Evolutionary conservation across 2,797 vertebrate species (phyloP), one percentile per base, ranked within the genome.

Genomic region (Eupleurogrammus muticus): DNA sequence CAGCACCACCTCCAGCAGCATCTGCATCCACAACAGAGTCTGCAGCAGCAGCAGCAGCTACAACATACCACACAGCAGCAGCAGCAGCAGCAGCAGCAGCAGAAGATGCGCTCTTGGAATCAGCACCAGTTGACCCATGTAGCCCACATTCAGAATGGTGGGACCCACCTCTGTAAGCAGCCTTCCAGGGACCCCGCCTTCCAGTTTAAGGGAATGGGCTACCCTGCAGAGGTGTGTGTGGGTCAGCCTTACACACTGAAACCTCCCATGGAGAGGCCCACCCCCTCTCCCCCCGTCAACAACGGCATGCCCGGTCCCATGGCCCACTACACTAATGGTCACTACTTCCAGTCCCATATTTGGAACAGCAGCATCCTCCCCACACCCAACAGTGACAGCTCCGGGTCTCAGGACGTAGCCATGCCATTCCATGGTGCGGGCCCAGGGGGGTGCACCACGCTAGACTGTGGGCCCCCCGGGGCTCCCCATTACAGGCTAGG

Each of bases 351-450:
- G 84, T 89, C 93, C 46, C 96, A 96, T 81, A 79, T 97, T 83
- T 99, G 98, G 98, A 97, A 96, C 94, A 98, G 96, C 95, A 97
- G 96, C 95, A 96, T 99, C 83, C 95, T 99, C 82, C 97, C 98
- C 89, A 99, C 98, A 0, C 98, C 98, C 86, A 99, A 98, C 94
- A 99, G 98, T 90, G 97, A 99, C 95, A 99, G 97, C 95, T 99
- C 97, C 12, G 97, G 97, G 88, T 99, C 97, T 91, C 98, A 99
- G 95, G 97, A 99, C 94, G 91, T 99, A 83, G 82, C 96, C 83
- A 93, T 96, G 95, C 94, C 96, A 73, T 99, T 97, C 95, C 97
- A 98, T 0, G 94, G 95, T 63, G 95, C 87, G 20, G 92, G 95
- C 28, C 89, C 96, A 1, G 96, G 95, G 77, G 87, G 89, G 61